Evolutionary conservation across 2,888 invertebrate genomes (phyloP), one percentile per base, ranked within the genome.

Genomic region (Rhamphomyia laevipes): DNA sequence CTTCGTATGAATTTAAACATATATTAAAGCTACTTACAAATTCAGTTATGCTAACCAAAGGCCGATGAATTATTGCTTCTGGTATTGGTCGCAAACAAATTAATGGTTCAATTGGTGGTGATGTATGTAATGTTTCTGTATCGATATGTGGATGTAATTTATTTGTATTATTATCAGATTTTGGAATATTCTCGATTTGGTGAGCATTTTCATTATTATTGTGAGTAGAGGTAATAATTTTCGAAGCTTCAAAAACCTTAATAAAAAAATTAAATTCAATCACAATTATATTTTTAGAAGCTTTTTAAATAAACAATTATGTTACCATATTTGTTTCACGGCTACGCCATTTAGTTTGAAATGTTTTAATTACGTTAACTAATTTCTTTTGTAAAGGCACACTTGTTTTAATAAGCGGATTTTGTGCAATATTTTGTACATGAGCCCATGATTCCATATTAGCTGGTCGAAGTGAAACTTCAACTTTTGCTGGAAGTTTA

Each of bases 341-440:
- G 23, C 78, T 76, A 53, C 77, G 77, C 94, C 94, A 95, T 58
- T 88, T 79, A 52, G 75, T 75, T 58, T 81, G 79, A 55, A 95
- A 76, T 61, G 81, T 86, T 54, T 73, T 72, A 42, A 93, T 75
- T 43, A 92, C 72, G 49, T 80, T 78, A 13, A 77, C 7, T 27
- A 93, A 73, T 43, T 83, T 75, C 54, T 86, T 79, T 60, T 89
- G 86, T 48, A 89, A 75, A 18, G 87, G 82, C 47, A 88, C 73
- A 44, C 80, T 75, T 37, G 84, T 78, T 51, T 82, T 77, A 6
- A 86, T 77, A 57, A 92, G 79, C 27, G 95, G 95, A 77, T 95
- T 95, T 75, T 93, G 92, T 3, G 93, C 85, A 48, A 87, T 73
- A 9, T 78, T 77, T 66, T 93, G 93, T 30, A 95, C 91, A 59